phyloP scores from a whole-genome alignment of 2,888 invertebrate genomes.

The Fragum sueziense region DNA sequence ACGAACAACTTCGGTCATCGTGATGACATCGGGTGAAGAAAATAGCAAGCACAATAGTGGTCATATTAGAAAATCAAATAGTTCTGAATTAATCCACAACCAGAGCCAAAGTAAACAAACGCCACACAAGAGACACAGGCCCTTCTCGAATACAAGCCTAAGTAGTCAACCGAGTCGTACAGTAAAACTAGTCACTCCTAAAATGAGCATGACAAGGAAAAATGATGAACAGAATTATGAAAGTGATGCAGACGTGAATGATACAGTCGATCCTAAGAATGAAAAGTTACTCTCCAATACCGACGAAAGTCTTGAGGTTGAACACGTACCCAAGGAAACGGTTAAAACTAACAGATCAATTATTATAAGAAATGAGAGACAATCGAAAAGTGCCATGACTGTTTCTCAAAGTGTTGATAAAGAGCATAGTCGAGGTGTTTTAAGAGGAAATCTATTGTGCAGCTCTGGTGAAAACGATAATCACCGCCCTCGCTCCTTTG shows the following conservation, averaged over 20 bases:
- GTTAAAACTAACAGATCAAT: background rate
- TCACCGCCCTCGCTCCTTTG: background rate
- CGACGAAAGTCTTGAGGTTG: too few species aligned
- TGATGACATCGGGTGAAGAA: background rate
- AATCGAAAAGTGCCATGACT: background rate
- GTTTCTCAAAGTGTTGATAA: background rate
- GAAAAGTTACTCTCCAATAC: too few species aligned
- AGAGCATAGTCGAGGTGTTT: too few species aligned
- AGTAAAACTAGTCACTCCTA: background rate
- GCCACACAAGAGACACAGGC: background rate
- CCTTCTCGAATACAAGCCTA: conserved; percentile 4
- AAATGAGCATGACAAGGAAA: background rate
- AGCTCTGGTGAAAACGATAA: too few species aligned
- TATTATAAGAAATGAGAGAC: background rate
- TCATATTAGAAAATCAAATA: background rate
- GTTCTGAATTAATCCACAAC: background rate
- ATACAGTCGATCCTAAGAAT: too few species aligned
- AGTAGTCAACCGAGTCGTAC: background rate
- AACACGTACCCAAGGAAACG: too few species aligned
- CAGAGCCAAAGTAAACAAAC: background rate
- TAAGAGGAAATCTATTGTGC: too few species aligned
- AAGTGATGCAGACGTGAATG: background rate
- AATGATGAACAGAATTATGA: background rate
- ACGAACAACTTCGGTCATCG: background rate
- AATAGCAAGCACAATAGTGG: background rate